Conservation (phyloP, 1,140 invertebrate genomes). For the Pseudachorutes palmiensis region DNA sequence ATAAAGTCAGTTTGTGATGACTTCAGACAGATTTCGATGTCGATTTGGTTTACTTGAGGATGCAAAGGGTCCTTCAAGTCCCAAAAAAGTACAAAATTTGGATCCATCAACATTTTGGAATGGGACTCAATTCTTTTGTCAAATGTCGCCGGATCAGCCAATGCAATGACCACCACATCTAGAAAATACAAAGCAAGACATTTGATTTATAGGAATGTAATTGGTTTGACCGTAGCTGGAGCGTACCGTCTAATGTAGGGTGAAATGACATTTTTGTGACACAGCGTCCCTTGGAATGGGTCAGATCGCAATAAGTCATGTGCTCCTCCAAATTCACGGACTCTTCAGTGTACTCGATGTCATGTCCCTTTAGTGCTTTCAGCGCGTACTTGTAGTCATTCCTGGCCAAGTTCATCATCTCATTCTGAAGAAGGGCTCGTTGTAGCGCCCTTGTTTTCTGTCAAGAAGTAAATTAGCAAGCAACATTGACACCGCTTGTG, state of each 20-base stretch:
- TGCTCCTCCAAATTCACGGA: constrained; percentile 42
- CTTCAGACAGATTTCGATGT: too few relatives aligned
- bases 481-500: too few relatives aligned
- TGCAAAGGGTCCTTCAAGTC: constrained; percentile 47
- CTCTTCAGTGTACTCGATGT: constrained; percentile 32
- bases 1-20: neutral
- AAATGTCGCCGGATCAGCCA: constrained; percentile 44
- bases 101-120: constrained; percentile 44
- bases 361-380: constrained; percentile 25
- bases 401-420: constrained; percentile 29
- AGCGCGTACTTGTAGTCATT: constrained; percentile 30
- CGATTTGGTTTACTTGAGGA: constrained; percentile 42
- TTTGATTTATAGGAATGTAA: too few relatives aligned
- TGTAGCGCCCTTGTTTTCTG: constrained; percentile 5
- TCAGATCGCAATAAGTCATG: constrained; percentile 47
- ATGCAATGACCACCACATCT: constrained; percentile 45
- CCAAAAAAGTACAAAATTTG: constrained; percentile 47
- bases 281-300: constrained; percentile 45
- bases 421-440: constrained; percentile 33
- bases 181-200: too few relatives aligned
- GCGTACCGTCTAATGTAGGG: constrained; percentile 44
- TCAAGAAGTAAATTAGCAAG: neutral
- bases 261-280: constrained; percentile 48
- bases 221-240: too few relatives aligned
- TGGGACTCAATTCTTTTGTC: constrained; percentile 45